A percentile compares a stretch with the other conserved stretches of the same genome.
Conservation (phyloP, 2,888 invertebrate genomes). For the Drosophila maculinotata region DNA sequence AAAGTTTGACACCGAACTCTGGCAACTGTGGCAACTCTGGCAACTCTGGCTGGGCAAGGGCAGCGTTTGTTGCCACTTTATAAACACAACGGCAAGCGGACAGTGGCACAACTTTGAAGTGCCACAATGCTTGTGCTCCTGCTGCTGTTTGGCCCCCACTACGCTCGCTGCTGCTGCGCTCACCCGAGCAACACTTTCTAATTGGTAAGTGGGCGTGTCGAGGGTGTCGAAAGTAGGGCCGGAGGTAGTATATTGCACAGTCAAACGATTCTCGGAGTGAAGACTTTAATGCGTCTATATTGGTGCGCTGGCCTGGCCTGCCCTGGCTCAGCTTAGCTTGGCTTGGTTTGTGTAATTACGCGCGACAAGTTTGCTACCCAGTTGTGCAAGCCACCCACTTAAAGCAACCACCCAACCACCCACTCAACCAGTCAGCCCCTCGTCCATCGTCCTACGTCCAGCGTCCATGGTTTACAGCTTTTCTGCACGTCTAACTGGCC, state of each 20-base stretch:
- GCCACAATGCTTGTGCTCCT: constrained; percentile 6
- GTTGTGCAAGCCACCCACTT: constrained; percentile 22
- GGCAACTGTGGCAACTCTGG: no score
- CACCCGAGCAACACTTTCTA: constrained; percentile 48
- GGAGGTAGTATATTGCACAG: constrained; percentile 64
- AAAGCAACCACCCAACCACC: constrained; percentile 1
- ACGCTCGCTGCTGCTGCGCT: neutral
- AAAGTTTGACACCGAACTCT: constrained; percentile 56
- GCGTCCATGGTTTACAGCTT: constrained; percentile 22
- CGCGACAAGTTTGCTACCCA: no score
- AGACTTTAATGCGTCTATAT: constrained; percentile 52
- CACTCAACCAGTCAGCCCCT: constrained; percentile 3
- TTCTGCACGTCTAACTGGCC: constrained; percentile 53
- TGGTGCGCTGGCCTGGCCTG: constrained; percentile 29
- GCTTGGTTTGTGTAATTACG: constrained; percentile 67
- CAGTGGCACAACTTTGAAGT: constrained; percentile 33
- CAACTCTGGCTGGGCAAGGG: constrained; percentile 11
- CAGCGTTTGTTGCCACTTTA: constrained; percentile 54
- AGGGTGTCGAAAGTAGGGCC: neutral
- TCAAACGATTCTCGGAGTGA: constrained; percentile 14
- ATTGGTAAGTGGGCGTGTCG: constrained; percentile 29
- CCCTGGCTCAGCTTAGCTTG: no score
- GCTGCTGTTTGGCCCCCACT: neutral
- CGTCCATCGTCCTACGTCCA: constrained; percentile 1
- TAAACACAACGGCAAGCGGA: constrained; percentile 45